These are phyloP conservation scores for Brachystomella parvula DNA, from an alignment of 1,140 invertebrate species.

Conservation along the genomic window DNA sequence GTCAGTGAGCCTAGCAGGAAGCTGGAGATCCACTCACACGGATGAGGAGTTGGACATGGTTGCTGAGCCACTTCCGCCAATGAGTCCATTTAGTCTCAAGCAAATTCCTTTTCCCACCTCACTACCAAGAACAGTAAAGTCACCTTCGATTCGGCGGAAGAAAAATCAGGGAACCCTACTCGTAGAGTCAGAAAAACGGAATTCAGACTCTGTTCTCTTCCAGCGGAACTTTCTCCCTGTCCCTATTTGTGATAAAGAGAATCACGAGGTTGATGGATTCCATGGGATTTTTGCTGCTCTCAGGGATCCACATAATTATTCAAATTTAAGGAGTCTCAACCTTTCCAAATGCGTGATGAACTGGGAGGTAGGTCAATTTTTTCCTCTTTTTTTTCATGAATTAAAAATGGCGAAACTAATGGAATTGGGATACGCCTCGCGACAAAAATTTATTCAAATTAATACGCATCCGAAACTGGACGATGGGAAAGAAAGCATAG, in stretches of 20 bases:
- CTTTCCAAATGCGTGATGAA: slow-evolving; percentile 48
- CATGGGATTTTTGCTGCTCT: slow-evolving; percentile 39
- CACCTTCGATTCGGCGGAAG: slow-evolving; percentile 34
- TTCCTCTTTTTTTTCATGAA: too few relatives aligned
- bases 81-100: slow-evolving; percentile 14
- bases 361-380: too few relatives aligned
- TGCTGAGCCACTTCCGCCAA: slow-evolving; percentile 22
- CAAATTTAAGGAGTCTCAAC: slow-evolving; percentile 48
- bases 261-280: slow-evolving; percentile 42
- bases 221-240: slow-evolving; percentile 48
- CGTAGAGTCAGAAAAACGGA: slow-evolving; percentile 45
- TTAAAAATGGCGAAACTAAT: too few relatives aligned
- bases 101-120: slow-evolving; percentile 21
- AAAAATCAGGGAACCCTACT: slow-evolving; percentile 21
- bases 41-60: slow-evolving; percentile 31
- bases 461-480: too few relatives aligned
- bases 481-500: too few relatives aligned
- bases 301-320: slow-evolving; percentile 43
- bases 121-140: slow-evolving; percentile 32
- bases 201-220: slow-evolving; percentile 49
- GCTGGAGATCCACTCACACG: slow-evolving; percentile 31
- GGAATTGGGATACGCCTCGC: too few relatives aligned
- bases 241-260: slow-evolving; percentile 46
- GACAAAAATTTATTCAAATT: too few relatives aligned
- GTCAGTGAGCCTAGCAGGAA: slow-evolving; percentile 49